phyloP scores from a whole-genome alignment of 2,113 vertebrate species.

The Oreochromis spilurus region DNA sequence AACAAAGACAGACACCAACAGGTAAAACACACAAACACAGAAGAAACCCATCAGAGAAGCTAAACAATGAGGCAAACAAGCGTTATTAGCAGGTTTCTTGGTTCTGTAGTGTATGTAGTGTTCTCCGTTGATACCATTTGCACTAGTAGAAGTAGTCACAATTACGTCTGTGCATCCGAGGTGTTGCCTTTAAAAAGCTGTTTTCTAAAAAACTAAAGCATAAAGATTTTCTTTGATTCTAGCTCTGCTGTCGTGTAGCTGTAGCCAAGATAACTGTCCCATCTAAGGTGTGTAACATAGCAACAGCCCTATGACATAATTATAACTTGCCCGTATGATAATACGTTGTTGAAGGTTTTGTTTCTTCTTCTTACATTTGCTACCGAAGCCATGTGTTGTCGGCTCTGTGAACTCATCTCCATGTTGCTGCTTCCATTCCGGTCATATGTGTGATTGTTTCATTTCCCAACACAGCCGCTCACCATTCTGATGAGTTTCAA shows the following conservation, averaged over 20 bases:
- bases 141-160: background rate
- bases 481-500: background rate
- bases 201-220: background rate
- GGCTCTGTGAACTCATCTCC: background rate
- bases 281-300: background rate
- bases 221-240: background rate
- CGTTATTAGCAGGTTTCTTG: background rate
- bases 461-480: background rate
- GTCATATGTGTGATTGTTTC: background rate
- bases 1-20: background rate
- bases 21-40: background rate
- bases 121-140: background rate
- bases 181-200: background rate
- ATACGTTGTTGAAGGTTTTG: background rate
- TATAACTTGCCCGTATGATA: background rate
- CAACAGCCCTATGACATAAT: background rate
- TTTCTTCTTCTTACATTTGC: background rate
- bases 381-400: background rate
- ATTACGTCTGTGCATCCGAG: background rate
- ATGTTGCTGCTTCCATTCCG: background rate
- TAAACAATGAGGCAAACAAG: background rate
- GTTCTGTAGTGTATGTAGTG: background rate
- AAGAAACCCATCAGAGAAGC: background rate
- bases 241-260: background rate
- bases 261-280: background rate